Conservation (phyloP, 2,797 vertebrate genomes). For the Gouania willdenowi region DNA sequence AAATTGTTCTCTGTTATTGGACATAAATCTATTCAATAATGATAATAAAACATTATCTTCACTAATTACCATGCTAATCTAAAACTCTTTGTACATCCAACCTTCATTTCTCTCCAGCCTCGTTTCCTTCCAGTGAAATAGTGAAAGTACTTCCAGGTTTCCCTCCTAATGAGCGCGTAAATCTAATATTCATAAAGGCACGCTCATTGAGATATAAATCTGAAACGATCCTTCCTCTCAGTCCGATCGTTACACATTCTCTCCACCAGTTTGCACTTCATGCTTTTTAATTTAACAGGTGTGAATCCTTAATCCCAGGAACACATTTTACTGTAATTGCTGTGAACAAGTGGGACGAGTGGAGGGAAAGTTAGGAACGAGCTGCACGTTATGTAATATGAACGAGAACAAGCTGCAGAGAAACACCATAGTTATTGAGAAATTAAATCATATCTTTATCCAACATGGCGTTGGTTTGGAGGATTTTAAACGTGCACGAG, state of each 20-base stretch:
- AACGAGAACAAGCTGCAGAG: constrained; percentile 17
- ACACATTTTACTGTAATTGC: constrained; percentile 56
- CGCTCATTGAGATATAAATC: constrained; percentile 46
- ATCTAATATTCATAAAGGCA: constrained; percentile 59
- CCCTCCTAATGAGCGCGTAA: constrained; percentile 34
- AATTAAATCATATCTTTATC: constrained; percentile 6
- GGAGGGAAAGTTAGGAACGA: constrained; percentile 7
- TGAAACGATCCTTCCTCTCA: constrained; percentile 40
- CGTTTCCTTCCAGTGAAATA: constrained; percentile 33
- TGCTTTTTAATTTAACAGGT: constrained; percentile 51
- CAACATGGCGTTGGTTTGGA: background rate
- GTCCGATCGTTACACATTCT: constrained; percentile 38
- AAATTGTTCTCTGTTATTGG: too few relatives aligned
- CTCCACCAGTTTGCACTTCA: constrained; percentile 34
- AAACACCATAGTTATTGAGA: constrained; percentile 12
- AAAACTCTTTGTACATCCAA: too few relatives aligned
- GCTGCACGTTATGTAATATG: constrained; percentile 16
- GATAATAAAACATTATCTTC: too few relatives aligned
- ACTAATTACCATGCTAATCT: too few relatives aligned
- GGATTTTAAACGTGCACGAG: too few relatives aligned
- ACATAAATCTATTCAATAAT: too few relatives aligned
- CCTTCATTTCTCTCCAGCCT: constrained; percentile 29
- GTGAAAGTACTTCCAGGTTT: constrained; percentile 43
- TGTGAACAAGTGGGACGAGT: constrained; percentile 20
- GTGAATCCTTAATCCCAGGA: constrained; percentile 45